Evolutionary conservation across 2,888 invertebrate genomes (phyloP).

Genomic region (Pristionchus maxplancki): DNA sequence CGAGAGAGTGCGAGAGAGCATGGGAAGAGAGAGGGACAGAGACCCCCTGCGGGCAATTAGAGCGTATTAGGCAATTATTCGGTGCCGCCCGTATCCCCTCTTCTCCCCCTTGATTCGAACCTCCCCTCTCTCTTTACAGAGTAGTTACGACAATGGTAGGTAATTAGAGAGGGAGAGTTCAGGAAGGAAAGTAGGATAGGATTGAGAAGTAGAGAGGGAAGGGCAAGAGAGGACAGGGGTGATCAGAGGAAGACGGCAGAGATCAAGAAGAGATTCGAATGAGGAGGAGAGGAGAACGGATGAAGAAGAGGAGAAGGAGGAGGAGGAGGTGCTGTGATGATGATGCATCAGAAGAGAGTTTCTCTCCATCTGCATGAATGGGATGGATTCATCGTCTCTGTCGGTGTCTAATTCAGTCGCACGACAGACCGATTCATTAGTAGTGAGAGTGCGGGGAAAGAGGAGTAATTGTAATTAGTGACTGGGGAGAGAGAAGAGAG

Average conservation of each 20-base stretch:
- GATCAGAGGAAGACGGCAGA: background rate
- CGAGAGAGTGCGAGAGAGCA: background rate
- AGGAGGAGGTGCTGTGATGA: background rate
- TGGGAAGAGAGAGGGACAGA: background rate
- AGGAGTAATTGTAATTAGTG: slow-evolving; percentile 9
- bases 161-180: slow-evolving; percentile 31
- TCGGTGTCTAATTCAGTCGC: background rate
- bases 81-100: slow-evolving; percentile 1
- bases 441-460: slow-evolving; percentile 20
- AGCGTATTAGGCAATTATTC: slow-evolving; percentile 48
- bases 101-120: background rate
- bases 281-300: background rate
- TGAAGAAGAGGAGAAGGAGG: background rate
- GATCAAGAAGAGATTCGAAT: background rate
- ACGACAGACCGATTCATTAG: background rate
- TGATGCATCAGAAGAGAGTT: background rate
- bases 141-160: slow-evolving; percentile 36
- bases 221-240: background rate
- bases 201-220: slow-evolving; percentile 14
- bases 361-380: background rate
- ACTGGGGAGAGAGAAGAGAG: background rate
- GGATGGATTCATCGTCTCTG: background rate
- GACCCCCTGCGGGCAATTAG: slow-evolving; percentile 32
- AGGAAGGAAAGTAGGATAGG: slow-evolving; percentile 9
- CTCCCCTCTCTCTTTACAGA: background rate